Evolutionary conservation across 2,113 vertebrate species (phyloP), one percentile per base, ranked within the genome.

Genomic region (Erinaceus europaeus): DNA sequence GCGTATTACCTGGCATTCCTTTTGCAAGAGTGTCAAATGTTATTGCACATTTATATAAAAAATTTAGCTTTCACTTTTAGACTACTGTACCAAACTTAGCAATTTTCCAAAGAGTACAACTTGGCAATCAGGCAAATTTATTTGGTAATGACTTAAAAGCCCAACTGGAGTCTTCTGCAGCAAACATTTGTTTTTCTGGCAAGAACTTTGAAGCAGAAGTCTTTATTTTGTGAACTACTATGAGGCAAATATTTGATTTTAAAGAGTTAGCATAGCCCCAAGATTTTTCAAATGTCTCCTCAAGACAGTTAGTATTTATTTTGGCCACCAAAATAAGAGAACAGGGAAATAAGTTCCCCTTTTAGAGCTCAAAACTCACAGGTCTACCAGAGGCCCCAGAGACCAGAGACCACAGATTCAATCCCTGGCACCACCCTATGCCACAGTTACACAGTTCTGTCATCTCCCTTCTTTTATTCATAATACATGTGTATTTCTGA

Each of bases 201-300:
- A 46, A 40, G 5, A 20, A 23, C 12, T 61, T 74, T 67, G 32
- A 34, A 55, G 78, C 69, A 80, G 78, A 87, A 91, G 42, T 32
- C 69, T 74, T 59, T 75, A 59, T 79, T 92, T 84, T 72, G 29
- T 90, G 65, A 92, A 40, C 42, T 55, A 14, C 11, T 3, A 17
- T 23, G 50, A 82, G 50, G 65, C 79, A 90, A 89, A 89, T 88
- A 78, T 88, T 92, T 91, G 78, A 84, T 75, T 72, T 78, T 67
- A 75, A 85, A 84, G 68, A 71, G 48, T 72, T 67, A 61, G 85
- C 90, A 46, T 48, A 32, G 52, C 20, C 65, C 78, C 74, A 46
- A 50, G 67, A 79, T 91, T 85, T 88, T 68, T 46, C 53, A 87
- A 81, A 83, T 62, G 48, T 90, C 72, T 82, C 46, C 61, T 65